Percentiles rank a stretch among this genome's conserved stretches.
Evolutionary conservation across 2,113 vertebrate species (phyloP).

Genomic region (Paralichthys olivaceus): DNA sequence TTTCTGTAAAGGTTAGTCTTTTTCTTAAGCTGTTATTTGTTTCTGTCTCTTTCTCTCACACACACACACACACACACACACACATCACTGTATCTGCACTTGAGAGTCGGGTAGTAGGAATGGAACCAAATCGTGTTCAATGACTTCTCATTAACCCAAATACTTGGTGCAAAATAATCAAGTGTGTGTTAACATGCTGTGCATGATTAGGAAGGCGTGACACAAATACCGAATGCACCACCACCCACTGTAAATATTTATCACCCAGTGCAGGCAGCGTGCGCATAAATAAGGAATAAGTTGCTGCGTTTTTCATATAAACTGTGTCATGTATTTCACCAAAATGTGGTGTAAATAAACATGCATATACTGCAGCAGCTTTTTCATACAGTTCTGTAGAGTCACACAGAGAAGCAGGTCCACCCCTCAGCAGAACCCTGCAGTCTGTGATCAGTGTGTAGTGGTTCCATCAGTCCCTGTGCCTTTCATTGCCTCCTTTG

Average conservation of each 20-base stretch:
- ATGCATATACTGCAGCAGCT: slow-evolving; percentile 2
- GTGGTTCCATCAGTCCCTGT: slow-evolving; percentile 54
- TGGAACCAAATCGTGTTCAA: slow-evolving; percentile 69
- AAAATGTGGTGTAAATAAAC: not conserved
- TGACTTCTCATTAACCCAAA: slow-evolving; percentile 80
- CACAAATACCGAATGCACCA: slow-evolving; percentile 64
- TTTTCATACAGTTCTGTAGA: slow-evolving; percentile 1
- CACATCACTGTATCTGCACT: slow-evolving; percentile 50
- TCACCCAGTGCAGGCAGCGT: slow-evolving; percentile 32
- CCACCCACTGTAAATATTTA: slow-evolving; percentile 74
- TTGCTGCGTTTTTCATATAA: slow-evolving; percentile 40
- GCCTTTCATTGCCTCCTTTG: slow-evolving; percentile 71
- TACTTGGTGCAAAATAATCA: slow-evolving; percentile 69
- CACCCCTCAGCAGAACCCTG: slow-evolving; percentile 43
- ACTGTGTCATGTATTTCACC: not conserved
- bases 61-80: not conserved
- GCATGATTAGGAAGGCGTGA: slow-evolving; percentile 77
- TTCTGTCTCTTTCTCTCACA: slow-evolving; percentile 47
- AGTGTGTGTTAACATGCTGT: slow-evolving; percentile 80
- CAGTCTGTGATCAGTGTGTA: slow-evolving; percentile 62
- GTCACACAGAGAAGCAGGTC: slow-evolving; percentile 35
- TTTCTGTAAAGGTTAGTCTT: slow-evolving; percentile 85
- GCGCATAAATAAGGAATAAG: slow-evolving; percentile 47
- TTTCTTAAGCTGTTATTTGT: slow-evolving; percentile 70
- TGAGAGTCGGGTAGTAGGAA: slow-evolving; percentile 53